Conservation (phyloP, 30 jellyfish, hydroid and myxozoan genomes). For the Turritopsis dohrnii region DNA sequence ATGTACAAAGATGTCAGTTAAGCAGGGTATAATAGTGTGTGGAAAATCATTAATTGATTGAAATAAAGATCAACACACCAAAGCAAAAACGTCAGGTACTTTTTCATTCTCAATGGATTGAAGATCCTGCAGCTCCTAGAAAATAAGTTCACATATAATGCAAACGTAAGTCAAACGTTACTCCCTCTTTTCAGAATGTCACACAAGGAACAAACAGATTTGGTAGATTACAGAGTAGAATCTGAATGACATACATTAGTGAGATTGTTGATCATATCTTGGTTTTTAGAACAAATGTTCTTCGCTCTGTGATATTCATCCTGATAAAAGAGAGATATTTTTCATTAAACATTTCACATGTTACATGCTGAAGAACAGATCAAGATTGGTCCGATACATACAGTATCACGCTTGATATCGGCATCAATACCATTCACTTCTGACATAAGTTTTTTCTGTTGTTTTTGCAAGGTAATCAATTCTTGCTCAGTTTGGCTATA, state of each 20-base stretch:
- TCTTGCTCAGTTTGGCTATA: not conserved
- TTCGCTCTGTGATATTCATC: slow-evolving; percentile 22
- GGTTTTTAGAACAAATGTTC: slow-evolving; percentile 48
- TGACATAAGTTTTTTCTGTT: no score
- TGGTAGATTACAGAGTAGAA: not conserved
- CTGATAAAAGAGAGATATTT: not conserved
- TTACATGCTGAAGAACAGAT: no score
- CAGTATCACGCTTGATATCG: not conserved
- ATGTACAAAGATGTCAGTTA: not conserved
- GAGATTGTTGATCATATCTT: slow-evolving; percentile 56
- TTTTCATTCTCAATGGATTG: slow-evolving; percentile 61
- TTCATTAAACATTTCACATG: no score
- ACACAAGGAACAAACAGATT: no score
- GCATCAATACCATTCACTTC: not conserved
- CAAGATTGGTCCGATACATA: not conserved
- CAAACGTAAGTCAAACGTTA: no score
- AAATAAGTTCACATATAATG: no score
- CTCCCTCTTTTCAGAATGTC: no score
- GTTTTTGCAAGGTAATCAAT: not conserved
- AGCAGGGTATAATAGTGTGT: not conserved
- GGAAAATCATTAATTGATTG: no score
- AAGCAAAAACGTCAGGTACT: slow-evolving; percentile 78
- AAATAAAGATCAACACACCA: no score
- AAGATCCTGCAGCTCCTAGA: slow-evolving; percentile 84
- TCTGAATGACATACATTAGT: slow-evolving; percentile 41